These are phyloP conservation scores for Drosophila putrida DNA, from an alignment of 2,888 invertebrate genomes.

Conservation along the genomic window DNA sequence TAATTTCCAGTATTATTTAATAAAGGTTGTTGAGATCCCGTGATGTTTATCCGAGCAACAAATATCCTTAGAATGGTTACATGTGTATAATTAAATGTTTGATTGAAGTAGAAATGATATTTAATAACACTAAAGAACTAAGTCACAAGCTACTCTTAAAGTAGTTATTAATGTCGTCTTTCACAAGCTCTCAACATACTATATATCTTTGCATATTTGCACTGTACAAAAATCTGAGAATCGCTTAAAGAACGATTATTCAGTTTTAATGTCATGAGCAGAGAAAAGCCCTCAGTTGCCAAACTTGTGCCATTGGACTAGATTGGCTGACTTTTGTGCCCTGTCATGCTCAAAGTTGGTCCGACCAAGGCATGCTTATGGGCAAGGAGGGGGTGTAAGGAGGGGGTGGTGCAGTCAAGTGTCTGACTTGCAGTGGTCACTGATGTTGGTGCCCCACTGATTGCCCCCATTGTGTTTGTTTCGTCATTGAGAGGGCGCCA, in stretches of 20 bases:
- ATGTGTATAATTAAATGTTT: too few relatives aligned
- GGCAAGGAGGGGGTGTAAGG: neutral
- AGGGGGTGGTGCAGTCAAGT: conserved; percentile 32
- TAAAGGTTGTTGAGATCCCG: too few relatives aligned
- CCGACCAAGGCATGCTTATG: neutral
- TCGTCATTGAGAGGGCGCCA: conserved; percentile 32
- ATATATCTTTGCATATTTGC: neutral
- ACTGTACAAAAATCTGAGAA: conserved; percentile 16
- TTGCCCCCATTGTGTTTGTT: conserved; percentile 38
- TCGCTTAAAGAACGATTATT: conserved; percentile 44
- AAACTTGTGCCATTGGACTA: conserved; percentile 23
- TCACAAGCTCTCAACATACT: neutral
- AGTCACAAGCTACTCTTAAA: too few relatives aligned
- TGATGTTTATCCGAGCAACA: too few relatives aligned
- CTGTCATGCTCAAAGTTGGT: conserved; percentile 34
- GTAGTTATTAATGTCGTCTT: neutral
- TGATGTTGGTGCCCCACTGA: conserved; percentile 20
- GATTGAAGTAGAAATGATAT: too few relatives aligned
- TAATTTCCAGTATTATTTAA: too few relatives aligned
- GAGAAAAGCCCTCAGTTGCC: conserved; percentile 18
- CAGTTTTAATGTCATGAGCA: conserved; percentile 45
- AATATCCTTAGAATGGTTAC: too few relatives aligned
- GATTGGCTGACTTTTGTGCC: conserved; percentile 36
- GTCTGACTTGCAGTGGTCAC: conserved; percentile 49
- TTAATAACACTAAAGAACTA: too few relatives aligned